A percentile compares a stretch with the other conserved stretches of the same genome.
Conservation (phyloP, 2,888 invertebrate species). For the Allygus modestus region DNA sequence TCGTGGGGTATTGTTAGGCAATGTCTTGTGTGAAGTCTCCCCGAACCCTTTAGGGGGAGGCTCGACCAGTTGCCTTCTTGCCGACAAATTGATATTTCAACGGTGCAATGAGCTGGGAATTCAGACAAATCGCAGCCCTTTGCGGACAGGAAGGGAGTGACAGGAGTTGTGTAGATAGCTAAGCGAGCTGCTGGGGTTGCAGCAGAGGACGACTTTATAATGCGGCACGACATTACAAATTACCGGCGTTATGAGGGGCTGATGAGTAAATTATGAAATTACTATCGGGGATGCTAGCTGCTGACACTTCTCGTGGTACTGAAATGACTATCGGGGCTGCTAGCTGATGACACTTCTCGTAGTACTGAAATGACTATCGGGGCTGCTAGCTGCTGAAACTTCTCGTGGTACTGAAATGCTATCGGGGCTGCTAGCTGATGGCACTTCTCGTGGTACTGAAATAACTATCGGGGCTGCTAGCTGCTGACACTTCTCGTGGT, state of each 20-base stretch:
- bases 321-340: background rate
- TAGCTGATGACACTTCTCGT: background rate
- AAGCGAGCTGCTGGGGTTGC: slow-evolving; percentile 13
- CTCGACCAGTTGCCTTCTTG: slow-evolving; percentile 36
- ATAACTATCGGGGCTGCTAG: background rate
- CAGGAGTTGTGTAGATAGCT: background rate
- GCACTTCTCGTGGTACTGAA: background rate
- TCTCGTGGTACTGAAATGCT: background rate
- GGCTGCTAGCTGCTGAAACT: background rate
- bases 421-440: background rate
- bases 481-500: background rate
- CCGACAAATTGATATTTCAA: slow-evolving; percentile 55
- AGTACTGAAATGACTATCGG: background rate
- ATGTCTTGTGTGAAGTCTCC: slow-evolving; percentile 13
- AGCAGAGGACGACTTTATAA: background rate
- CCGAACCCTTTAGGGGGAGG: background rate
- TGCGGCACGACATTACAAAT: background rate
- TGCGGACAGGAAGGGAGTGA: slow-evolving; percentile 35
- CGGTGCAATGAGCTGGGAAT: slow-evolving; percentile 50
- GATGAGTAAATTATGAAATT: slow-evolving; percentile 23
- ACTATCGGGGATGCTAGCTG: background rate
- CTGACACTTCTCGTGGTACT: background rate
- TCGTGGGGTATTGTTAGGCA: slow-evolving; percentile 49
- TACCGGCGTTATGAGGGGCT: background rate
- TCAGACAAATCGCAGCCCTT: slow-evolving; percentile 46